Conservation (phyloP, 1,140 invertebrate species). For the Drosophila nasuta region DNA sequence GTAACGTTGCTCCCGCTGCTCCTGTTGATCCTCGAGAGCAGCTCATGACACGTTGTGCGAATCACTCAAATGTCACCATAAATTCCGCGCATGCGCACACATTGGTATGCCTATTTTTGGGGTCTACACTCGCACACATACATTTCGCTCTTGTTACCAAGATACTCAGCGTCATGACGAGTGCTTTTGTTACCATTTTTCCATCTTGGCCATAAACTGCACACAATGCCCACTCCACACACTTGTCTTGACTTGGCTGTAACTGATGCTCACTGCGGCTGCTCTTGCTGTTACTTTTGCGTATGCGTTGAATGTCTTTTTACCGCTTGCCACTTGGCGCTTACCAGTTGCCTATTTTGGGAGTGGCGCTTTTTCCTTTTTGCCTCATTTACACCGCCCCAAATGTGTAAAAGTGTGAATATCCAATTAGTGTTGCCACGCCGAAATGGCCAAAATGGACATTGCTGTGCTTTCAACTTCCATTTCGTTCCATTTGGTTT, state of each 20-base stretch:
- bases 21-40: constrained; percentile 42
- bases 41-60: constrained; percentile 72
- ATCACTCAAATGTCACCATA: constrained; percentile 84
- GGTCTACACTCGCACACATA: constrained; percentile 30
- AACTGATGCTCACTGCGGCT: constrained; percentile 12
- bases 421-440: constrained; percentile 67
- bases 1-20: constrained; percentile 22
- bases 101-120: constrained; percentile 82
- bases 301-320: constrained; percentile 9
- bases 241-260: constrained; percentile 8
- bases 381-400: constrained; percentile 73
- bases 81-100: constrained; percentile 83
- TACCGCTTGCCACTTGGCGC: constrained; percentile 56
- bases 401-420: constrained; percentile 77
- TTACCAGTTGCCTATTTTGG: constrained; percentile 82
- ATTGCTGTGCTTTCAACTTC: neutral
- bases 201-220: constrained; percentile 44
- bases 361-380: constrained; percentile 68
- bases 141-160: constrained; percentile 50
- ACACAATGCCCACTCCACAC: constrained; percentile 9
- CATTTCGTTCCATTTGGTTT: neutral
- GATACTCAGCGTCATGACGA: constrained; percentile 28
- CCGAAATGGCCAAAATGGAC: constrained; percentile 62
- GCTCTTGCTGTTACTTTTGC: constrained; percentile 34
- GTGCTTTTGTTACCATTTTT: constrained; percentile 57